These are phyloP conservation scores for Trochalopteron elliotii DNA, from an alignment of 2,113 vertebrate species.

Conservation along the genomic window DNA sequence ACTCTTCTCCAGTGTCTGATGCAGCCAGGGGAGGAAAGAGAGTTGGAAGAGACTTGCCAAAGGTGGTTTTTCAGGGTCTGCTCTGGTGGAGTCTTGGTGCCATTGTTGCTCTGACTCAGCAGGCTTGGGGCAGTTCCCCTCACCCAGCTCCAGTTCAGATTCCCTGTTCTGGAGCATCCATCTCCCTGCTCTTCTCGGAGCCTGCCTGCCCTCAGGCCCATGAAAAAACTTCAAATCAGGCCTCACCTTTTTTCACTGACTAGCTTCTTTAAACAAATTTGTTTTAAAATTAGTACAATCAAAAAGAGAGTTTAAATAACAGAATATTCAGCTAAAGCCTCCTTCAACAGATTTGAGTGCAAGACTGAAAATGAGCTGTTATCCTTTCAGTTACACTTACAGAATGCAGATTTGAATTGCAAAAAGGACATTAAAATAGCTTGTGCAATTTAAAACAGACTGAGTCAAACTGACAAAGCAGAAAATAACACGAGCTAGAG, in stretches of 20 bases:
- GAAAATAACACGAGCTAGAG: slow-evolving; percentile 26
- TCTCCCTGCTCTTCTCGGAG: neutral
- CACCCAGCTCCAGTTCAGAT: neutral
- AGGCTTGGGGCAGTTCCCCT: neutral
- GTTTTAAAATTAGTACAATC: neutral
- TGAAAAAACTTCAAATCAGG: neutral
- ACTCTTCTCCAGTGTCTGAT: neutral
- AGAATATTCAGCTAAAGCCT: neutral
- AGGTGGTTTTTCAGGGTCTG: neutral
- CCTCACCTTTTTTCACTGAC: neutral
- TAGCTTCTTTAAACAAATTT: neutral
- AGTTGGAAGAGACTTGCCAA: neutral
- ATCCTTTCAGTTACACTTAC: slow-evolving; percentile 37
- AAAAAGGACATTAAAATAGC: slow-evolving; percentile 63
- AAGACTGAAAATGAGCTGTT: slow-evolving; percentile 53
- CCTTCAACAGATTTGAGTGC: neutral
- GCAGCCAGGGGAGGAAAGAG: neutral
- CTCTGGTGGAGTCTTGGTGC: neutral
- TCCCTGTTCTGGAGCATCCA: neutral
- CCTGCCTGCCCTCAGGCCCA: neutral
- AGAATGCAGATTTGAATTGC: slow-evolving; percentile 54
- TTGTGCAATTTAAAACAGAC: slow-evolving; percentile 42
- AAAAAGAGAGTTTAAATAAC: slow-evolving; percentile 23
- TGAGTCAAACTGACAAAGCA: slow-evolving; percentile 58
- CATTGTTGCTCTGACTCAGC: accelerated